These are phyloP conservation scores for Idaea aversata DNA, from an alignment of 2,888 invertebrate genomes.

Conservation along the genomic window DNA sequence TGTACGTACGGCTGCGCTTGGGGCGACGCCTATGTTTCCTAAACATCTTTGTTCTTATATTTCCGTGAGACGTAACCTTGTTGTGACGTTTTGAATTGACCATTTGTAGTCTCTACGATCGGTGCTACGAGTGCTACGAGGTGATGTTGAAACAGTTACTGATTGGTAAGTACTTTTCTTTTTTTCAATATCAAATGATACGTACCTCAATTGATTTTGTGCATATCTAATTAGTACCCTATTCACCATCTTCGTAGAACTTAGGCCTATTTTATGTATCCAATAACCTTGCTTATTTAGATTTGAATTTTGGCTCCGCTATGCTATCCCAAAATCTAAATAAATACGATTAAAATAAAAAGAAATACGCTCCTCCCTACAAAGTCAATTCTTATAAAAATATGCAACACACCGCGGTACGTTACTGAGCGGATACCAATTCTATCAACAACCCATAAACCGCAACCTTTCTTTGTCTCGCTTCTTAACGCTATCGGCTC, in stretches of 20 bases:
- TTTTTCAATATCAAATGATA: neutral
- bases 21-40: slow-evolving; percentile 79
- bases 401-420: slow-evolving; percentile 77
- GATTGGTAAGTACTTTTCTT: slow-evolving; percentile 8
- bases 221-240: neutral
- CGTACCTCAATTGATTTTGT: neutral
- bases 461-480: slow-evolving; percentile 80
- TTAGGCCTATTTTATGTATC: too few relatives aligned
- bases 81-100: slow-evolving; percentile 36
- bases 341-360: neutral
- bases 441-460: slow-evolving; percentile 81
- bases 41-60: slow-evolving; percentile 77
- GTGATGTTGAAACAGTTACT: slow-evolving; percentile 17
- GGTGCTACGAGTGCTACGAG: slow-evolving; percentile 18
- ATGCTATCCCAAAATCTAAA: neutral
- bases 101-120: slow-evolving; percentile 12
- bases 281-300: neutral
- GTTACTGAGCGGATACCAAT: slow-evolving; percentile 79
- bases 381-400: slow-evolving; percentile 68
- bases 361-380: slow-evolving; percentile 39
- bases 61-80: slow-evolving; percentile 67
- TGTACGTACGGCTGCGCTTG: slow-evolving; percentile 75
- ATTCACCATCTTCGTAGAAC: neutral
- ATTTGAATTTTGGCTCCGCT: neutral
- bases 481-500: slow-evolving; percentile 64